Evolutionary conservation across 2,797 vertebrate species (phyloP), one percentile per base, ranked within the genome.

Genomic region (Centroberyx gerrardi): DNA sequence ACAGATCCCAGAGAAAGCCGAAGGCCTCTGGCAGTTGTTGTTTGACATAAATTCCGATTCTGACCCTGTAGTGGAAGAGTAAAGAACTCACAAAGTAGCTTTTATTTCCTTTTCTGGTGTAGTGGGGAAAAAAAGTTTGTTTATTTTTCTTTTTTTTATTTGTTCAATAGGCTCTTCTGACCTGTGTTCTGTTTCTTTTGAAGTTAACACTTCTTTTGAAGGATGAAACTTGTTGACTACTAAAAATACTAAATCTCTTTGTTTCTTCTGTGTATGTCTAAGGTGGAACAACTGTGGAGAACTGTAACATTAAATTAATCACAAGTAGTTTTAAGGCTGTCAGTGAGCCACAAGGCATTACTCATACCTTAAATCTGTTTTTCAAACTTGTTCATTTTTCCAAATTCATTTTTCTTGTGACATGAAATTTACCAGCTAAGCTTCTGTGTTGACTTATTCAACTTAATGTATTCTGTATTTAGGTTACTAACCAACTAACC

Each of bases 11-110:
- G 72, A 65, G 51, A 82, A 81, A 69, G 67, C 67, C 22, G 81
- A 67, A 72, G 72, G 84, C 71, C 51, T 93, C 51, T 95, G 92
- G 94, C 87, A 94, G 59, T 68, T 95, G 59, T 68, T 95, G 69
- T 96, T 96, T 91, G 90, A 92, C 63, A 86, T 87, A 46, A 85
- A 77, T 44, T 73, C 65, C 31, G 87, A 93, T 55, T 91, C 89
- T 67, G 89, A 89, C 56, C 86, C 62, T 80, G 54, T 83, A 85
- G 62, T 74, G n/a, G 28, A 55, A 8, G 42, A 67, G 48, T 52
- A 10, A 56, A 61, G n/a, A n/a, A 48, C 1, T 27, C 2, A 38
- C 4, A 18, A 5, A 61, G 2, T 40, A 36, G 1, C 5, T 1
- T 46, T 64, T 46, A 4, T 55, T 42, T 59, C 52, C 4, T 42